A percentile compares a stretch with the other conserved stretches of the same genome.
Conservation (phyloP, 2,888 invertebrate genomes). For the Elysia crispata region DNA sequence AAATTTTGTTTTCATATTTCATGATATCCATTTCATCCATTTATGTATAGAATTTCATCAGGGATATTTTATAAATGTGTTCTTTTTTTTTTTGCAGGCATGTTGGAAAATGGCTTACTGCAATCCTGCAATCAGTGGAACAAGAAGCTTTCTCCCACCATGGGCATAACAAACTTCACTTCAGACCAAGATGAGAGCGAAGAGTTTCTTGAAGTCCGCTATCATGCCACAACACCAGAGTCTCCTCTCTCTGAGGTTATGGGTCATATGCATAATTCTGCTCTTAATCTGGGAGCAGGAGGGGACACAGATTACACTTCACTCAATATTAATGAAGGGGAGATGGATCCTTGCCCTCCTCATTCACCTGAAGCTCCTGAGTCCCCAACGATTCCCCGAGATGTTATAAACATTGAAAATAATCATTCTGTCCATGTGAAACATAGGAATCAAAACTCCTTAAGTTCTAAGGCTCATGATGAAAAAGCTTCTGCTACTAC, state of each 20-base stretch:
- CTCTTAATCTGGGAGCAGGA: slow-evolving; percentile 30
- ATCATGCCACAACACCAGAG: slow-evolving; percentile 49
- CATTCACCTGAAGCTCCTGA: slow-evolving; percentile 56
- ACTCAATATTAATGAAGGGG: slow-evolving; percentile 24
- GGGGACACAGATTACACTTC: slow-evolving; percentile 31
- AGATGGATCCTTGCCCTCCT: background rate
- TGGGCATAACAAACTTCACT: slow-evolving; percentile 56
- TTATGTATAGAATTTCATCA: background rate
- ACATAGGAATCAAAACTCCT: background rate
- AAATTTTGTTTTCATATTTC: too few species aligned
- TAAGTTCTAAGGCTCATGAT: background rate
- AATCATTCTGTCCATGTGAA: background rate
- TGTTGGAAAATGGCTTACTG: slow-evolving; percentile 89
- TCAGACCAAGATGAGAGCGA: slow-evolving; percentile 62
- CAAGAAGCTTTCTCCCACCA: slow-evolving; percentile 67
- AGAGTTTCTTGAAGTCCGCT: slow-evolving; percentile 72
- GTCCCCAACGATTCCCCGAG: slow-evolving; percentile 61
- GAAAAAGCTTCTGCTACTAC: background rate
- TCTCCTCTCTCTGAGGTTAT: slow-evolving; percentile 48
- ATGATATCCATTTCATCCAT: background rate
- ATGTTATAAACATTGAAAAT: background rate
- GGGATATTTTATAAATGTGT: background rate
- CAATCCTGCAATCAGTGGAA: slow-evolving; percentile 86
- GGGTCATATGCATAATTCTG: slow-evolving; percentile 46
- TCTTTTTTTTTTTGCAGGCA: slow-evolving; percentile 77